Percentiles rank a stretch among this genome's conserved stretches.
Evolutionary conservation across 23 tunicate species (phyloP).

Genomic region (Corella eumyota): DNA sequence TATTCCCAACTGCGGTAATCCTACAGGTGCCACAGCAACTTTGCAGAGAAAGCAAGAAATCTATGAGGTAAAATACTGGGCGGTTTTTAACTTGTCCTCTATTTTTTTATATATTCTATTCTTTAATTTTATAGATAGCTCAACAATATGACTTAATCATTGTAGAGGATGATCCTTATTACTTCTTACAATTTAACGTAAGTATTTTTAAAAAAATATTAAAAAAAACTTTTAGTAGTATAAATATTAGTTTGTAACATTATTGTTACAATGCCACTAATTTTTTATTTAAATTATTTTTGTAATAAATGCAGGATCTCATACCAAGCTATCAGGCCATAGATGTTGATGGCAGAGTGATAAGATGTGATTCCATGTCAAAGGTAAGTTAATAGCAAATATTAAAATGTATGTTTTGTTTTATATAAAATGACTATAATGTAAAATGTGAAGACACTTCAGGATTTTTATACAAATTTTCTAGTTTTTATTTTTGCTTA

Average conservation of each 20-base stretch:
- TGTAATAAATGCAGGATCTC: conserved; percentile 13
- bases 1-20: conserved; percentile 83
- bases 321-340: conserved; percentile 70
- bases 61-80: conserved; percentile 19
- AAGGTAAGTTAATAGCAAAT: conserved; percentile 32
- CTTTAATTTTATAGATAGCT: conserved; percentile 78
- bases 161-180: conserved; percentile 97
- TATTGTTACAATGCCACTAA: too few relatives aligned
- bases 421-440: background rate
- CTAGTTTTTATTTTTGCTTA: background rate
- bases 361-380: conserved; percentile 88
- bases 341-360: conserved; percentile 90
- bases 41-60: conserved; percentile 60
- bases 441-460: background rate
- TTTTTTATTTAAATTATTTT: too few relatives aligned
- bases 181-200: conserved; percentile 51
- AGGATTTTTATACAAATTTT: background rate
- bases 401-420: background rate
- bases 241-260: too few relatives aligned
- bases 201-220: conserved; percentile 12
- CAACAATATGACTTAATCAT: conserved; percentile 58
- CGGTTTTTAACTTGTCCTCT: background rate
- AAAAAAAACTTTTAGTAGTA: too few relatives aligned
- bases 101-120: background rate
- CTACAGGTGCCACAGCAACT: conserved; percentile 77